Conservation (phyloP, 1,140 invertebrate species). For the Elysia chlorotica region DNA sequence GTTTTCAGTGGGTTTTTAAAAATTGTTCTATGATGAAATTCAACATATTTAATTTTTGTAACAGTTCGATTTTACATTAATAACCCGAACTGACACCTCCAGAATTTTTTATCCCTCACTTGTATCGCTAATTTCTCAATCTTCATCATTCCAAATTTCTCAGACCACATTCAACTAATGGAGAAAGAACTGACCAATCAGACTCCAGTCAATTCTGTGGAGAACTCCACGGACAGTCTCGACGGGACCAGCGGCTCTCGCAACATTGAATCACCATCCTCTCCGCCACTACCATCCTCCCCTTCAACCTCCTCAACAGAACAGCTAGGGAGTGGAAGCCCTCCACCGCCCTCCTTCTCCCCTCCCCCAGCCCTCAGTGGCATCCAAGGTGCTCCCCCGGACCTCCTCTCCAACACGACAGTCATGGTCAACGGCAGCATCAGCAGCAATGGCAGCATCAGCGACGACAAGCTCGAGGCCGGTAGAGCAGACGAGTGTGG, state of each 20-base stretch:
- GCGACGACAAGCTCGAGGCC: no score
- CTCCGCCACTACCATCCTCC: constrained; percentile 1
- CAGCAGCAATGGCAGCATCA: not conserved
- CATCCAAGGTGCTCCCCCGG: constrained; percentile 13
- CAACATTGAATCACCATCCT: not conserved
- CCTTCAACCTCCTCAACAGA: not conserved
- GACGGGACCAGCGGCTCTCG: not conserved
- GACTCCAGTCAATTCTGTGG: constrained; percentile 20
- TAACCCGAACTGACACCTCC: no score
- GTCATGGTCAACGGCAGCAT: constrained; percentile 22
- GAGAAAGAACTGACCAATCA: constrained; percentile 21
- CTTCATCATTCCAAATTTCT: not conserved
- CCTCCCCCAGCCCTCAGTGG: constrained; percentile 14
- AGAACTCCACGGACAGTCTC: constrained; percentile 19
- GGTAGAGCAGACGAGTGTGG: no score
- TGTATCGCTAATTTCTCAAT: no score
- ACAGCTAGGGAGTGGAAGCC: no score
- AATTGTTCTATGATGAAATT: no score
- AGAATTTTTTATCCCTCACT: no score
- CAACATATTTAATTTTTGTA: no score
- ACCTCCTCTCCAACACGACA: constrained; percentile 14
- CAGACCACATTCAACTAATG: constrained; percentile 21
- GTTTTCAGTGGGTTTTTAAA: no score
- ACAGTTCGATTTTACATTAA: no score
- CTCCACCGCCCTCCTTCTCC: constrained; percentile 13